Evolutionary conservation across 1,140 invertebrate species (phyloP), one percentile per base, ranked within the genome.

Genomic region (Latrodectus geometricus): DNA sequence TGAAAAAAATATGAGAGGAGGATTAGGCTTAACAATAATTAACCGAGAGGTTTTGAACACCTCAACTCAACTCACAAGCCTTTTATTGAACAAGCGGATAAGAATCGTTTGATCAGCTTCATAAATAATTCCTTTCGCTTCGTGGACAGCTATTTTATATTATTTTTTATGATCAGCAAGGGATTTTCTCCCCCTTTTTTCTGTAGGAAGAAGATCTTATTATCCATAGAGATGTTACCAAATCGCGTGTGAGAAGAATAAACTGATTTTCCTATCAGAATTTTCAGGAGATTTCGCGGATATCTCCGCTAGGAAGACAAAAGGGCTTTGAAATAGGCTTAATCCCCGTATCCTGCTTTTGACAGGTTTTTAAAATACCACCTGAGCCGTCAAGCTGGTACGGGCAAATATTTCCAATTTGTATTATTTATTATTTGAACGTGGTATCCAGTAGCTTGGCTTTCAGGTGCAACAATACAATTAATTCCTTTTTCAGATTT

Each of bases 21-120:
- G 83, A 86, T 86, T 78, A 86, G 65, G 68, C 75, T 77, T 68
- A 76, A 48, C 74, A 69, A 54, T 86, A 86, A 86, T 86, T 86
- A 86, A 50, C 23, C 35, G 35, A 66, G 68, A 61, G 17, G 54
- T 23, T 68, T 86, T 4, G 49, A 78, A 78, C 23, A 35, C 70
- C 72, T 76, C 20, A 54, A 7, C 66, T 48, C 52, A 35, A 73
- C 23, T 15, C 70, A 15, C n/a, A 17, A 35, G 48, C 52, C 15
- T 69, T 61, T 70, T 23, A 5, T 70, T 77, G 76, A 86, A 86
- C 65, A 78, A 75, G 75, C 75, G 75, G 54, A 48, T 76, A 68
- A 66, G 56, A 75, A 54, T 54, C 56, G 73, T 68, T 68, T 75
- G 73, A 35, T 84, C 20, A 48, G 49, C 66, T 86, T 86, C 20